Conservation (phyloP, 2,113 vertebrate species). For the Prolemur simus region DNA sequence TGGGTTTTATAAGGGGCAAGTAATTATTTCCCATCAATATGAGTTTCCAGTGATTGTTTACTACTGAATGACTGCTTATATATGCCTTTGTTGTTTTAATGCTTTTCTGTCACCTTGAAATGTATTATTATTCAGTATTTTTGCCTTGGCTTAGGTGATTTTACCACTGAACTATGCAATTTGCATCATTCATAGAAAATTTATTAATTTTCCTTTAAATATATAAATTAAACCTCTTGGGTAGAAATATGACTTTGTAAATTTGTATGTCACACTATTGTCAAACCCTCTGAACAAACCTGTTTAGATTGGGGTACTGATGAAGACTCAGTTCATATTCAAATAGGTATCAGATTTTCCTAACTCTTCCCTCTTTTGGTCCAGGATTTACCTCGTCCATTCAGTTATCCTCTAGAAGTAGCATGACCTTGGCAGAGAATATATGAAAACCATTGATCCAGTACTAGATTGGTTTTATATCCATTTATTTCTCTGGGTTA, state of each 20-base stretch:
- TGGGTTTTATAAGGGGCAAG: not conserved
- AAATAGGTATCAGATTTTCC: not conserved
- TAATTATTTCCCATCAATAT: not conserved
- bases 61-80: not conserved
- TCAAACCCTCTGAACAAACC: not conserved
- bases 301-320: not conserved
- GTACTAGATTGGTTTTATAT: not conserved
- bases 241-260: not conserved
- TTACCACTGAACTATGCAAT: not conserved
- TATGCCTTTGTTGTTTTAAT: not conserved
- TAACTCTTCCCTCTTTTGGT: not conserved
- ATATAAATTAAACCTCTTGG: not conserved
- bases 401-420: not conserved
- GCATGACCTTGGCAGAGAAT: not conserved
- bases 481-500: not conserved
- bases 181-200: not conserved
- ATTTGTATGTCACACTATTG: not conserved
- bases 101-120: not conserved
- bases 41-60: not conserved
- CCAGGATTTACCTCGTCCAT: not conserved
- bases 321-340: not conserved
- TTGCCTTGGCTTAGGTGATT: not conserved
- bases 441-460: not conserved
- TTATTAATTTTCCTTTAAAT: not conserved
- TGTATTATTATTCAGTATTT: not conserved